Percentiles rank a stretch among this genome's conserved stretches.
These are phyloP conservation scores for Argyrosomus regius DNA, from an alignment of 2,797 vertebrate species.

Conservation along the genomic window DNA sequence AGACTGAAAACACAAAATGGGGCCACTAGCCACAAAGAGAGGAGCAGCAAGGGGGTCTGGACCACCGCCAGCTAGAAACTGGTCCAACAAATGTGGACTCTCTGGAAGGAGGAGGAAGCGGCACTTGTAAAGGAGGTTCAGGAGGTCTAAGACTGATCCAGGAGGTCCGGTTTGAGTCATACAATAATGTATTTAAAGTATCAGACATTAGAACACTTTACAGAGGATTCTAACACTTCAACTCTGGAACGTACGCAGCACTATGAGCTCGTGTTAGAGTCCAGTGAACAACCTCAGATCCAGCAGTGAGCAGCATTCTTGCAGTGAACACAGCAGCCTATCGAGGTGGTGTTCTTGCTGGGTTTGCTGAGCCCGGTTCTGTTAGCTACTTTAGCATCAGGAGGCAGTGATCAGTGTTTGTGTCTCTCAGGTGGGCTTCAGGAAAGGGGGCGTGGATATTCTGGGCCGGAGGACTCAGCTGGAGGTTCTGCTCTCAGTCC, in stretches of 20 bases:
- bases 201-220: not conserved
- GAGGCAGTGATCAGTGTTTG: not conserved
- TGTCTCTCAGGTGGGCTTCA: constrained; percentile 90
- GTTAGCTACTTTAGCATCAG: too few species aligned
- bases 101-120: not conserved
- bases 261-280: not conserved
- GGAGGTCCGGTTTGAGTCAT: not conserved
- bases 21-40: constrained; percentile 35
- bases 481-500: constrained; percentile 88
- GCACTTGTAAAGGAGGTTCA: too few species aligned
- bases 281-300: too few species aligned
- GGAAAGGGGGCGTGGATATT: constrained; percentile 86
- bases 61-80: not conserved
- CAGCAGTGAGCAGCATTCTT: too few species aligned
- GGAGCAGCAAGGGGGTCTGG: constrained; percentile 33
- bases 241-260: too few species aligned
- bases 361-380: too few species aligned
- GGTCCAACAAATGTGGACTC: not conserved
- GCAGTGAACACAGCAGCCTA: too few species aligned
- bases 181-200: not conserved
- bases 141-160: not conserved
- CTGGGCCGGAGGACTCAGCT: constrained; percentile 88
- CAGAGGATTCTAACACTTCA: too few species aligned
- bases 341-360: too few species aligned
- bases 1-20: constrained; percentile 6